Evolutionary conservation across 2,888 invertebrate species (phyloP).

Genomic region (Perdita meconis): DNA sequence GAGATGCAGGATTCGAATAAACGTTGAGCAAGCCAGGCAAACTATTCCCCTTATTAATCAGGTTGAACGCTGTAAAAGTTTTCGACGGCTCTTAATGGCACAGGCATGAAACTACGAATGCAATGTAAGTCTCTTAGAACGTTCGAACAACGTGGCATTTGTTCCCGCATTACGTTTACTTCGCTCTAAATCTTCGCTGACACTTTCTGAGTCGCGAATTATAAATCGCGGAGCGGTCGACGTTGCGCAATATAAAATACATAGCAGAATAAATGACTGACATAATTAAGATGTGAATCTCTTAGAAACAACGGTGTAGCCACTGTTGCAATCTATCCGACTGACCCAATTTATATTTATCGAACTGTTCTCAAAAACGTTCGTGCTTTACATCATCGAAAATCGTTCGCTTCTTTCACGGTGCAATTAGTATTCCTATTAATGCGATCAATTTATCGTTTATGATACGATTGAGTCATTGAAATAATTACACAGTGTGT

Average conservation of each 20-base stretch:
- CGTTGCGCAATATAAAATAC: constrained; percentile 49
- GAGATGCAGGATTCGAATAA: constrained; percentile 13
- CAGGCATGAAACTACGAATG: constrained; percentile 31
- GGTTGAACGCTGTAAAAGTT: constrained; percentile 35
- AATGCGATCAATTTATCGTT: too few species aligned
- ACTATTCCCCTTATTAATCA: constrained; percentile 45
- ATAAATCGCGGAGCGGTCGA: constrained; percentile 40
- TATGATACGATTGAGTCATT: too few species aligned
- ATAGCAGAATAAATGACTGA: constrained; percentile 36
- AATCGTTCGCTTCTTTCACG: not conserved
- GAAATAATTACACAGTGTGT: too few species aligned
- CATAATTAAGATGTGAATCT: constrained; percentile 59
- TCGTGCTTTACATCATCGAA: constrained; percentile 4
- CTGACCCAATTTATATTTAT: constrained; percentile 32
- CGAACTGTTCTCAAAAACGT: constrained; percentile 34
- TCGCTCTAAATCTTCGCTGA: constrained; percentile 48
- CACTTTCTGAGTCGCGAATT: constrained; percentile 36
- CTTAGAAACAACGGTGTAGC: not conserved
- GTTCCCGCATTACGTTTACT: constrained; percentile 39
- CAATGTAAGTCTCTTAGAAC: constrained; percentile 37
- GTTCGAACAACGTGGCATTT: constrained; percentile 27
- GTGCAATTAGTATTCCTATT: constrained; percentile 19
- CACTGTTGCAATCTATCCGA: not conserved
- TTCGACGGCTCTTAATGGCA: constrained; percentile 51
- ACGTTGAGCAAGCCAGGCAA: not conserved